phyloP scores from a whole-genome alignment of 2,113 vertebrate species.

The Rissa tridactyla region DNA sequence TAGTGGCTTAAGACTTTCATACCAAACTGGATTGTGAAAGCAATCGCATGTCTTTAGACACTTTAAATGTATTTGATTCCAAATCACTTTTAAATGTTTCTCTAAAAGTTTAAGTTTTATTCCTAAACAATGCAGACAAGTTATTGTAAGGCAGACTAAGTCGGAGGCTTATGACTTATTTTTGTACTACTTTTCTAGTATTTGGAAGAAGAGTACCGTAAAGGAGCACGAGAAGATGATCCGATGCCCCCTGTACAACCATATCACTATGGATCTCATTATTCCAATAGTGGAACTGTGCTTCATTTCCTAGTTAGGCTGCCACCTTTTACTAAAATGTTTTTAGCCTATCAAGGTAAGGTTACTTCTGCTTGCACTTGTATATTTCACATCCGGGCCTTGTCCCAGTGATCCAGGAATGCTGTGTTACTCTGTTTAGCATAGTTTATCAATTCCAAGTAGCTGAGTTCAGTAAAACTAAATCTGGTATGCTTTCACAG shows the following conservation, averaged over 20 bases:
- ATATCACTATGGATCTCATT: conserved; percentile 98
- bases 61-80: background rate
- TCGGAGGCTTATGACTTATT: background rate
- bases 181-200: conserved; percentile 76
- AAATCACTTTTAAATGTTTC: background rate
- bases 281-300: conserved; percentile 97
- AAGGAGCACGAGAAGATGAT: conserved; percentile 93
- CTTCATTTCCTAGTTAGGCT: conserved; percentile 97
- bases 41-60: background rate
- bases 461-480: background rate
- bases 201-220: conserved; percentile 95
- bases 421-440: background rate
- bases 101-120: background rate
- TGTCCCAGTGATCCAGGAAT: background rate
- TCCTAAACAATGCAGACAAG: background rate
- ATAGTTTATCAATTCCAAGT: background rate
- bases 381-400: background rate
- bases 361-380: background rate
- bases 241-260: conserved; percentile 98
- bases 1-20: background rate
- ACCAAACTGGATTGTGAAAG: background rate
- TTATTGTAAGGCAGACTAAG: background rate
- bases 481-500: background rate
- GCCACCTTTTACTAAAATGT: conserved; percentile 99
- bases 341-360: conserved; percentile 95